Percentiles rank a stretch among this genome's conserved stretches.
phyloP scores from a whole-genome alignment of 2,113 vertebrate species.

The Pelusios castaneus region DNA sequence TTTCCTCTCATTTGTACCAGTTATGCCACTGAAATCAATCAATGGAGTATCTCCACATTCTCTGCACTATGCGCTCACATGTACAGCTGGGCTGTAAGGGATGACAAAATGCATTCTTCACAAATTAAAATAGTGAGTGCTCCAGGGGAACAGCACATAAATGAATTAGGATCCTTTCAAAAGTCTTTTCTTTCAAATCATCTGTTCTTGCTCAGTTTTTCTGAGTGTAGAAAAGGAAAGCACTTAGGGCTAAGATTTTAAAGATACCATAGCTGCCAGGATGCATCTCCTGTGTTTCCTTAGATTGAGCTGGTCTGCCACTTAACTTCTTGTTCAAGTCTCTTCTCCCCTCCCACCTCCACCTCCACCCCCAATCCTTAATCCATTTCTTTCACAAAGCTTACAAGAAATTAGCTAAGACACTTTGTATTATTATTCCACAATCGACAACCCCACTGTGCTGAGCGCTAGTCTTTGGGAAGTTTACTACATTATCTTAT shows the following conservation, averaged over 20 bases:
- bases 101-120: neutral
- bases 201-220: constrained; percentile 1
- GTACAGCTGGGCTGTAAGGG: neutral
- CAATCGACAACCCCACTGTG: too few species aligned
- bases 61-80: too few species aligned
- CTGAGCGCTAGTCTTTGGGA: too few species aligned
- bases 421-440: too few species aligned
- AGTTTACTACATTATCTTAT: neutral
- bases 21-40: neutral
- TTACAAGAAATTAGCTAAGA: neutral
- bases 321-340: neutral
- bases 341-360: neutral
- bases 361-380: too few species aligned
- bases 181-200: constrained; percentile 13
- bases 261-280: neutral
- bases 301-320: neutral
- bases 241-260: neutral
- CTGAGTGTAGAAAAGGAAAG: neutral
- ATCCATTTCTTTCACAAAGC: neutral
- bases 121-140: neutral
- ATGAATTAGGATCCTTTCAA: neutral
- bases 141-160: neutral
- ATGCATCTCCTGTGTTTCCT: too few species aligned
- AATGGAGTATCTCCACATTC: accelerated
- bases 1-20: neutral